Evolutionary conservation across 1,140 invertebrate species (phyloP), one percentile per base, ranked within the genome.

Genomic region (Ceratina calcarata): DNA sequence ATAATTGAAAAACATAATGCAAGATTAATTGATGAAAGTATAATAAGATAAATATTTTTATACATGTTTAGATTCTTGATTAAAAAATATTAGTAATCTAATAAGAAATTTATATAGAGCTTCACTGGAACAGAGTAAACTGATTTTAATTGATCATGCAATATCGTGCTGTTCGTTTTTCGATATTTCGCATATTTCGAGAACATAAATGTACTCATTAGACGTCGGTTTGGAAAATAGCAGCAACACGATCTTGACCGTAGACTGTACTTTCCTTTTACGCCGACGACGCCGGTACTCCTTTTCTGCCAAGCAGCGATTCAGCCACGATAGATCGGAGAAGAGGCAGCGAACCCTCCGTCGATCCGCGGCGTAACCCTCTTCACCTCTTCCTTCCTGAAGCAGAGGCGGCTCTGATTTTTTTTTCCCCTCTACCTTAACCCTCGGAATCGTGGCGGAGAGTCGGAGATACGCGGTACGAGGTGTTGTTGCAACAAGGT

Each of bases 401-500:
- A 69, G 45, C 57, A 27, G 68, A 37, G 27, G 27, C 53, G 27
- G 61, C 53, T 68, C 61, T 72, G 24, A 15, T 12, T 27, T 62
- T 72, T 72, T 55, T 37, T 32, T 18, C 53, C 53, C 53, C 53
- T 18, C 53, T 7, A 2, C 53, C 2, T 18, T 18, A 18, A 13
- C 64, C 57, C 32, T 27, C 53, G 67, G 57, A 71, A 78, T 77
- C 58, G 58, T 51, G 18, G 18, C 12, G 65, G 60, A 78, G 76
- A 70, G 58, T 70, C 66, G 67, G 75, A 51, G 75, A 67, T 55
- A 53, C 73, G 66, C 62, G 70, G 81, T 82, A 84, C 84, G 87
- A 91, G 89, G 88, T 90, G 90, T 91, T 92, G 90, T 91, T 92
- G 89, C 89, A 91, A 91, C 90, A 91, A 92, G 91, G 91, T 92